Evolutionary conservation across 2,797 vertebrate genomes (phyloP), one percentile per base, ranked within the genome.

Genomic region (Rhynchonycteris naso): DNA sequence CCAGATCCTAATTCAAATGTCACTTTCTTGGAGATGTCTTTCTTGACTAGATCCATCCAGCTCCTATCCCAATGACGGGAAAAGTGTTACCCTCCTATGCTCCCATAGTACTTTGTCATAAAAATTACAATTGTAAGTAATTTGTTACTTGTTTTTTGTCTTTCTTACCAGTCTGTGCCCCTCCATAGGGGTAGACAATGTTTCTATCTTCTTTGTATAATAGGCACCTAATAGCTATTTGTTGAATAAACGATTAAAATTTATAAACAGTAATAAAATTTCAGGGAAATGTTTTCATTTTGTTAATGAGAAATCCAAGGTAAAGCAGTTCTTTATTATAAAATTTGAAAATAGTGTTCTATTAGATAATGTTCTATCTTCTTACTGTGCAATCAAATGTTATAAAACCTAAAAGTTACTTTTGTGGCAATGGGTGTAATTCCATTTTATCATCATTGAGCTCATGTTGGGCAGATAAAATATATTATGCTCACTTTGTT

Each of bases 301-400:
- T 82, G 13, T 79, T 80, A 66, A 92, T 50, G 50, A 95, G 76
- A 82, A 93, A 95, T 30, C 54, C 71, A 80, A 92, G 66, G 16
- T 83, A 79, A 93, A 75, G 52, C 38, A 50, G 13, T 61, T 71
- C n/a, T 80, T 13, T 84, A 14, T 54, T 65, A 75, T 9, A 80
- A 80, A 88, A 52, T 84, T 78, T 92, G 79, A 28, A 89, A 93
- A 90, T 63, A 87, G 26, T 35, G 79, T 52, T 50, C 22, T 18
- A 56, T 65, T 61, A 47, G 52, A 82, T 78, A 74, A 85, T 10
- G 5, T 72, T 75, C 14, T 61, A 16, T 84, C 66, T 95, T 58
- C 61, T 84, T 79, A 83, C 12, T 47, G 38, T 13, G 18, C 61
- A 21, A 28, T 28, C 50, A 65, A 75, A 22, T 87, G 6, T 21